Base-by-base conservation (phyloP, 2,797 vertebrate species). In the Naso thynnoides region DNA sequence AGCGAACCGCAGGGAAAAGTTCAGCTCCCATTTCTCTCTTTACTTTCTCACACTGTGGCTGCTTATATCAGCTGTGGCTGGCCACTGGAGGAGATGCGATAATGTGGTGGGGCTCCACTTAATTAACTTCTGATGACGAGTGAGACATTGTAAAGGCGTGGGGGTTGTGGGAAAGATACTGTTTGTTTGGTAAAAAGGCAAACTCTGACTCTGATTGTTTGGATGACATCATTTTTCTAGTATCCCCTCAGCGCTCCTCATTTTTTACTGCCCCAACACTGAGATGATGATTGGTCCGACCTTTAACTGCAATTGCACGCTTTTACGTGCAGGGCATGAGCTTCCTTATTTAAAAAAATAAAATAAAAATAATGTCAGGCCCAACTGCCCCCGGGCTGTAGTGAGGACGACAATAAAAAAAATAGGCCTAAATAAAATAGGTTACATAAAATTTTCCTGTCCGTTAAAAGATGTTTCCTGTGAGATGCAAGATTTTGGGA, bases 221-320 rank as follows among this genome's bases (percentile, higher is more conserved):
- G 75, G 72, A 88, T 93, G 76, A 92, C 90, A 89, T 92, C 63
- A 93, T 73, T 67, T 78, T 84, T 74, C 74, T 86, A 83, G 77
- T 79, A 78, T 89, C 85, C 85, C n/a, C 85, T 84, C 61, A 65
- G 52, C 24, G 76, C 55, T 75, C 79, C 58, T 66, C n/a, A 70
- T 77, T 53, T 76, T 79, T 70, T 41, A 66, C 44, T 57, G 70
- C 69, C 83, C 62, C 33, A 55, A 73, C 61, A 55, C 60, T 68
- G 61, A 79, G 53, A 67, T 63, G 69, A 19, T 59, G 57, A 79
- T 79, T 76, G 41, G 55, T 61, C 38, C 52, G 39, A 84, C 39
- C 36, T 50, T 54, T 66, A 39, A 60, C 70, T 58, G 42, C 48
- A 59, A 70, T 70, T 54, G 61, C 21, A 50, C 38, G 15, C n/a